Conservation (phyloP, 2,113 vertebrate species). For the Cyanistes caeruleus region DNA sequence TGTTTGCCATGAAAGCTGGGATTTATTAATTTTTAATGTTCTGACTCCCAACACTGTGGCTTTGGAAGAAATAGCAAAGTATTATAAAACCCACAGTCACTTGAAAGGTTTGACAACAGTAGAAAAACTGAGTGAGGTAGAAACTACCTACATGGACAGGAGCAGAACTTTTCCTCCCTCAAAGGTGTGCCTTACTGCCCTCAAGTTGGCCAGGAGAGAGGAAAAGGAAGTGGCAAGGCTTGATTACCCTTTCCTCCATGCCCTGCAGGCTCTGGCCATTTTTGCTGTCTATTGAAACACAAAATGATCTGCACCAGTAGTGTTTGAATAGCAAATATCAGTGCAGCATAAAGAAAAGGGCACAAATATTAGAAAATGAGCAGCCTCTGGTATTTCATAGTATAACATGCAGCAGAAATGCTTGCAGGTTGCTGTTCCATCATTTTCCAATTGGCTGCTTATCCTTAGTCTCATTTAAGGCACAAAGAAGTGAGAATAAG, state of each 20-base stretch:
- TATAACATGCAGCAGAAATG: background rate
- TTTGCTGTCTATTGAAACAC: background rate
- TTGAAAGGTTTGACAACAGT: background rate
- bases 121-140: background rate
- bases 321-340: conserved; percentile 5
- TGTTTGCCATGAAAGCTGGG: background rate
- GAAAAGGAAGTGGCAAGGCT: background rate
- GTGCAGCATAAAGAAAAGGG: background rate
- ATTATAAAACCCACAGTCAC: background rate
- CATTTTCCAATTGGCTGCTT: background rate
- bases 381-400: background rate
- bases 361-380: background rate
- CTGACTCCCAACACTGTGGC: background rate
- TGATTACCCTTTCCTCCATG: background rate
- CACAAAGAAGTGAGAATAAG: background rate
- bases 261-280: conserved; percentile 5
- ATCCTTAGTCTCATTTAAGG: background rate
- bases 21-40: background rate
- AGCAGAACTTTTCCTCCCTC: background rate
- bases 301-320: background rate
- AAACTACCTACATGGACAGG: background rate
- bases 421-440: background rate
- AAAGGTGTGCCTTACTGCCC: background rate
- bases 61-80: background rate
- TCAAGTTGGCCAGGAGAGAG: background rate